Evolutionary conservation across 2,888 invertebrate genomes (phyloP), one percentile per base, ranked within the genome.

Genomic region (Hecatera dysodea): DNA sequence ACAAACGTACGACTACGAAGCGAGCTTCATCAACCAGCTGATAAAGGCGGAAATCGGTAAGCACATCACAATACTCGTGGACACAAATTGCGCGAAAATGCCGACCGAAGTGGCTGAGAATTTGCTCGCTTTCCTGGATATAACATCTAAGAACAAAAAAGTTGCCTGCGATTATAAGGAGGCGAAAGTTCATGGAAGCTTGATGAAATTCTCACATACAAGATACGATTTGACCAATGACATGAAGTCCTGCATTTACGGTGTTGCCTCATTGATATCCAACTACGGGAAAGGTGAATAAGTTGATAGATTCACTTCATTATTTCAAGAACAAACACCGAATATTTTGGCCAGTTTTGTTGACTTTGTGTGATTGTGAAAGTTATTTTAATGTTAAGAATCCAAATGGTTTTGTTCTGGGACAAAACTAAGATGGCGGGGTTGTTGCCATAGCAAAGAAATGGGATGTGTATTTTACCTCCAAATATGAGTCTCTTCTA

Each of bases 21-120:
- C 89, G 70, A 87, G 80, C 84, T 92, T 92, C 80, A 87, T 89
- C 46, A 42, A 88, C 0, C 94, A 95, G 80, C 84, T 97, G 1
- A 85, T 96, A 71, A 92, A 94, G 78, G 93, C 96, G 1, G 95
- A 96, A 86, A 94, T 97, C 80, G 96, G 96, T 75, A 95, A 94
- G 85, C 96, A 95, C 79, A 81, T 97, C 4, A 90, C 92, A 0
- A 94, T 93, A 22, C 90, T 97, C 48, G 89, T 96, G 1, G 95
- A 96, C 36, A 94, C 96, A 0, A 96, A 95, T 74, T 93, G 93
- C 74, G 92, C 92, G 0, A 95, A 94, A 83, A 92, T 96, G 89
- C 96, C 96, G 0, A 79, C 92, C 1, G 95, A 96, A 68, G 95
- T 96, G 1, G 93, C 96, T 0, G 94, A 95, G 80, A 97, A 97